phyloP scores from a whole-genome alignment of 1,140 invertebrate species.

The Macrobrachium rosenbergii region DNA sequence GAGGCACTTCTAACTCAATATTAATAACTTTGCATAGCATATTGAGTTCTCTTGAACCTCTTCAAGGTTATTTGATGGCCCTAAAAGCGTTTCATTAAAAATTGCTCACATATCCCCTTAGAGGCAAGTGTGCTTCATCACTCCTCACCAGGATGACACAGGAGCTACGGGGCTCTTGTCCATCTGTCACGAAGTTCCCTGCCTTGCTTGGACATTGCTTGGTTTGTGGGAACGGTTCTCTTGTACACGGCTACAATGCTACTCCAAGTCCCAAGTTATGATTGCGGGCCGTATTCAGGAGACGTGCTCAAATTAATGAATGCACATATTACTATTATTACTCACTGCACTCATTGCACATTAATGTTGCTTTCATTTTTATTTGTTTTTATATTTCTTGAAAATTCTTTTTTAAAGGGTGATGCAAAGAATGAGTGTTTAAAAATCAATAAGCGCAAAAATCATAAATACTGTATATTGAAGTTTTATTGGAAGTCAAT shows the following conservation, averaged over 20 bases:
- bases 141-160: conserved; percentile 10
- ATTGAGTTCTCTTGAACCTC: conserved; percentile 16
- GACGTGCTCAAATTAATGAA: background rate
- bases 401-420: no score
- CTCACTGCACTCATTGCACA: background rate
- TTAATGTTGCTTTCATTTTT: conserved; percentile 18
- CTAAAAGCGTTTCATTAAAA: background rate
- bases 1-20: conserved; percentile 25
- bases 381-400: background rate
- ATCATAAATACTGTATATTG: no score
- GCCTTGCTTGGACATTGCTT: conserved; percentile 42
- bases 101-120: conserved; percentile 12
- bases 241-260: conserved; percentile 31
- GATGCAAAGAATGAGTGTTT: no score
- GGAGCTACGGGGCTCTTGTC: conserved; percentile 31
- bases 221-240: conserved; percentile 31
- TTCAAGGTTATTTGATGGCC: conserved; percentile 24
- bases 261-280: conserved; percentile 23
- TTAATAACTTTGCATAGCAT: background rate
- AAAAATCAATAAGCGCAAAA: no score
- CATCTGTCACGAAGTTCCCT: conserved; percentile 8
- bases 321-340: background rate
- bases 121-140: conserved; percentile 30
- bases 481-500: no score
- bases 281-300: conserved; percentile 26